These are phyloP conservation scores for Adelognathus sp. DNA, from an alignment of 2,888 invertebrate species.

Conservation along the genomic window DNA sequence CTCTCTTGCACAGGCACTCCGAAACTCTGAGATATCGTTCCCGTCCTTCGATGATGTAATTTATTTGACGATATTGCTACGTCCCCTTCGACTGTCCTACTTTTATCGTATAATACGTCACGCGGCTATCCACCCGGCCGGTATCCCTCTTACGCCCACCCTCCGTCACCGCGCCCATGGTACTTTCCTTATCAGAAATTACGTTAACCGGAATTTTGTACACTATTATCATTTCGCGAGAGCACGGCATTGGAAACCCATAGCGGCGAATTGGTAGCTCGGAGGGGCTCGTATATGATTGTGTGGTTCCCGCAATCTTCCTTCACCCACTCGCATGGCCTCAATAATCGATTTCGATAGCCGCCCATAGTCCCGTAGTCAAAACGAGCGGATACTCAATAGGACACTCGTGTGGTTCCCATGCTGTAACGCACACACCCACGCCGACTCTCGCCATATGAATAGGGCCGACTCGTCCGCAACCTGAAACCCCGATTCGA, in stretches of 20 bases:
- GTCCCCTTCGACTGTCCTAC: slow-evolving; percentile 11
- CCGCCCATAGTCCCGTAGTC: slow-evolving; percentile 34
- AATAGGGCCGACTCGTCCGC: slow-evolving; percentile 39
- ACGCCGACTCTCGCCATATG: slow-evolving; percentile 17
- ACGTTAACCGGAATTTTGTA: slow-evolving; percentile 29
- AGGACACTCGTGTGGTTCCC: slow-evolving; percentile 7
- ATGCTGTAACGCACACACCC: slow-evolving; percentile 1
- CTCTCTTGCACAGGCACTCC: neutral
- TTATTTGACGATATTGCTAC: slow-evolving; percentile 53
- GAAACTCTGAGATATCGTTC: slow-evolving; percentile 39
- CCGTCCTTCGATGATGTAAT: slow-evolving; percentile 52
- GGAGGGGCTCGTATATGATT: slow-evolving; percentile 29
- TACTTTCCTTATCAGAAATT: slow-evolving; percentile 45
- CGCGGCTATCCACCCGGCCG: slow-evolving; percentile 12
- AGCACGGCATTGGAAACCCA: slow-evolving; percentile 31
- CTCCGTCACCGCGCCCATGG: slow-evolving; percentile 1
- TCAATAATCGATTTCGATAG: slow-evolving; percentile 51
- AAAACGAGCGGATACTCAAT: slow-evolving; percentile 40
- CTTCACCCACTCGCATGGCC: slow-evolving; percentile 11
- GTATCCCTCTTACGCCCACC: slow-evolving; percentile 11
- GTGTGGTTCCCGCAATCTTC: neutral
- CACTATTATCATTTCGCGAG: slow-evolving; percentile 14
- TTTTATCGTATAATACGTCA: slow-evolving; percentile 15
- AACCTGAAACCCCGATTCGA: slow-evolving; percentile 14
- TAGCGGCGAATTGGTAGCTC: slow-evolving; percentile 34